These are phyloP conservation scores for Apotomis turbidana DNA, from an alignment of 2,888 invertebrate species.

Conservation along the genomic window DNA sequence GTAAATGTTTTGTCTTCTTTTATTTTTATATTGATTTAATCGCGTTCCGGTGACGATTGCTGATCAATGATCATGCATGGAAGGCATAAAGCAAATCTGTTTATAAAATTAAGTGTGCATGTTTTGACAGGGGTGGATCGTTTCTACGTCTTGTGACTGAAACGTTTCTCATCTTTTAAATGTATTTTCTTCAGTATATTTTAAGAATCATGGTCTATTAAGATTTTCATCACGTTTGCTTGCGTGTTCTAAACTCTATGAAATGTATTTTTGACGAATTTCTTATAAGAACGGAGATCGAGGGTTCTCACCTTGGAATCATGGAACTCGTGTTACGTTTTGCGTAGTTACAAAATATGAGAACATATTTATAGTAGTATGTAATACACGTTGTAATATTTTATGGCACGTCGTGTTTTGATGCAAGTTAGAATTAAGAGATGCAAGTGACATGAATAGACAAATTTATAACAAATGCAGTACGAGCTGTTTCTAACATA, in stretches of 20 bases:
- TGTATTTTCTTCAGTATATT: slow-evolving; percentile 27
- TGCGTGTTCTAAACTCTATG: slow-evolving; percentile 30
- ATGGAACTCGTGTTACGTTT: slow-evolving; percentile 27
- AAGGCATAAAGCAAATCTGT: slow-evolving; percentile 7
- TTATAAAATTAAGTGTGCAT: slow-evolving; percentile 36
- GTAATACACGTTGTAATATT: slow-evolving; percentile 52
- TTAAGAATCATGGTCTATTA: slow-evolving; percentile 29
- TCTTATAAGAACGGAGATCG: slow-evolving; percentile 13
- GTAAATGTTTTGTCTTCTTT: slow-evolving; percentile 29
- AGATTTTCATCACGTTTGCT: slow-evolving; percentile 31
- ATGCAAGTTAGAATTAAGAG: slow-evolving; percentile 52
- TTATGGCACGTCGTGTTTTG: slow-evolving; percentile 58
- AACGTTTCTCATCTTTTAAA: slow-evolving; percentile 29
- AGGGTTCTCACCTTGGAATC: slow-evolving; percentile 14
- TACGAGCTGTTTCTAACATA: slow-evolving; percentile 34
- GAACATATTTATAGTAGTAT: slow-evolving; percentile 30
- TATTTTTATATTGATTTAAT: slow-evolving; percentile 37
- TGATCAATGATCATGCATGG: slow-evolving; percentile 12
- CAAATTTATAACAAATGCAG: slow-evolving; percentile 37
- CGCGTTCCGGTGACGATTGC: slow-evolving; percentile 23
- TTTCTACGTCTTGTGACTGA: slow-evolving; percentile 20
- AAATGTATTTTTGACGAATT: slow-evolving; percentile 33
- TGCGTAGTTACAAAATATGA: slow-evolving; percentile 29
- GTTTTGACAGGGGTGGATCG: slow-evolving; percentile 6
- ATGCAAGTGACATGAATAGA: slow-evolving; percentile 38